Percentiles rank a stretch among this genome's conserved stretches.
Conservation (phyloP, 2,888 invertebrate genomes). For the Hedya salicella region DNA sequence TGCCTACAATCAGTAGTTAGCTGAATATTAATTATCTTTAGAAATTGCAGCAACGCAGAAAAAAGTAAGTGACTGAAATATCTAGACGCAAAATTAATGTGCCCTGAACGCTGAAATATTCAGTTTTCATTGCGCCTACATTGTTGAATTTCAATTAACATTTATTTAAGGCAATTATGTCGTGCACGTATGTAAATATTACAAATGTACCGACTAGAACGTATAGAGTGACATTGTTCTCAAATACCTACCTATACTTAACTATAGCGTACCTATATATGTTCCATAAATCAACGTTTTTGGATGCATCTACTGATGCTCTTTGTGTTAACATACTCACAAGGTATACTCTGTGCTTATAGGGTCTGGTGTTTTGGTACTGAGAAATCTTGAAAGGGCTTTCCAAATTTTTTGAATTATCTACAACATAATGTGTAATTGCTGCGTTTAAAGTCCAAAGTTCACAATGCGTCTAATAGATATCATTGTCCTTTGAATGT, state of each 20-base stretch:
- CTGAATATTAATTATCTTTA: slow-evolving; percentile 8
- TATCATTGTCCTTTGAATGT: slow-evolving; percentile 11
- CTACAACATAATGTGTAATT: background rate
- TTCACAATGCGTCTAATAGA: slow-evolving; percentile 9
- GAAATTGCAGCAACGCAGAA: slow-evolving; percentile 16
- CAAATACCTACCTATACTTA: too few species aligned
- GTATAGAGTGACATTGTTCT: too few species aligned
- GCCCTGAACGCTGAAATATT: background rate
- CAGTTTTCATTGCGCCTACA: background rate
- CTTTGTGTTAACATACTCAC: too few species aligned
- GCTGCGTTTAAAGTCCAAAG: background rate
- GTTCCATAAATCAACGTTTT: too few species aligned
- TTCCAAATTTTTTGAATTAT: too few species aligned
- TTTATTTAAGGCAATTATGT: background rate
- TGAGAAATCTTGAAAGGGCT: too few species aligned
- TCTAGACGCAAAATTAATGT: slow-evolving; percentile 7
- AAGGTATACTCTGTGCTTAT: too few species aligned
- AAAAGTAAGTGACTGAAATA: slow-evolving; percentile 10
- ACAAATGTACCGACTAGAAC: too few species aligned
- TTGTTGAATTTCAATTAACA: background rate
- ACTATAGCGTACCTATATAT: too few species aligned
- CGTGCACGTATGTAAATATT: background rate
- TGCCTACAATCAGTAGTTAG: slow-evolving; percentile 21
- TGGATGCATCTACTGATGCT: too few species aligned
- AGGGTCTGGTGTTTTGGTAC: too few species aligned